phyloP scores from a whole-genome alignment of 1,140 invertebrate species.

The Lepidurus couesii region DNA sequence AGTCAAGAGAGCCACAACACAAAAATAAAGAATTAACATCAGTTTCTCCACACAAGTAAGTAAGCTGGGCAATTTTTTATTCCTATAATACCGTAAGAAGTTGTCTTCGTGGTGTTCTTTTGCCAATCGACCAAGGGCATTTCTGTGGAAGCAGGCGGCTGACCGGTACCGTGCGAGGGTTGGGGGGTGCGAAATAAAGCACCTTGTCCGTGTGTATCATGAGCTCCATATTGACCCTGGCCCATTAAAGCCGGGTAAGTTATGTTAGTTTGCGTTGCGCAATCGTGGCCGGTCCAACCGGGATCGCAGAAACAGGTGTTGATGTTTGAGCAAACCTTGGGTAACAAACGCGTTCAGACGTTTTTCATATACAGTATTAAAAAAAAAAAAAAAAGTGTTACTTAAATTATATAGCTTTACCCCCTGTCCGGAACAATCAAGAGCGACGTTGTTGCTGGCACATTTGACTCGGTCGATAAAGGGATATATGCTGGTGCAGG shows the following conservation, averaged over 20 bases:
- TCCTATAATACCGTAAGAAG: slow-evolving; percentile 36
- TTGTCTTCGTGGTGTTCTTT: slow-evolving; percentile 37
- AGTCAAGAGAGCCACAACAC: slow-evolving; percentile 10
- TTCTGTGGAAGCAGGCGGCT: slow-evolving; percentile 18
- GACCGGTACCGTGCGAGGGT: not conserved
- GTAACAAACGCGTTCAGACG: slow-evolving; percentile 31
- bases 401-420: slow-evolving; percentile 50
- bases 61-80: slow-evolving; percentile 2
- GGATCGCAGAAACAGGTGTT: slow-evolving; percentile 85
- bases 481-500: slow-evolving; percentile 74
- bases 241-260: slow-evolving; percentile 46
- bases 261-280: slow-evolving; percentile 66
- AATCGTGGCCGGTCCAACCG: slow-evolving; percentile 84
- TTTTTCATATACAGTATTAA: slow-evolving; percentile 10
- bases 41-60: not conserved
- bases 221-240: slow-evolving; percentile 25
- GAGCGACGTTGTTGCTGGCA: slow-evolving; percentile 76
- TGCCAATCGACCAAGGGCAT: slow-evolving; percentile 24
- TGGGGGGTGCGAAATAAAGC: not conserved
- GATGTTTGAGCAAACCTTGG: slow-evolving; percentile 83
- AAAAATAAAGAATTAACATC: not conserved
- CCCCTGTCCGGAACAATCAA: slow-evolving; percentile 88
- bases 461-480: slow-evolving; percentile 77
- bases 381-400: slow-evolving; percentile 6
- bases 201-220: not conserved